Evolutionary conservation across 1,140 invertebrate genomes (phyloP).

Genomic region (Probaryconus sp.): DNA sequence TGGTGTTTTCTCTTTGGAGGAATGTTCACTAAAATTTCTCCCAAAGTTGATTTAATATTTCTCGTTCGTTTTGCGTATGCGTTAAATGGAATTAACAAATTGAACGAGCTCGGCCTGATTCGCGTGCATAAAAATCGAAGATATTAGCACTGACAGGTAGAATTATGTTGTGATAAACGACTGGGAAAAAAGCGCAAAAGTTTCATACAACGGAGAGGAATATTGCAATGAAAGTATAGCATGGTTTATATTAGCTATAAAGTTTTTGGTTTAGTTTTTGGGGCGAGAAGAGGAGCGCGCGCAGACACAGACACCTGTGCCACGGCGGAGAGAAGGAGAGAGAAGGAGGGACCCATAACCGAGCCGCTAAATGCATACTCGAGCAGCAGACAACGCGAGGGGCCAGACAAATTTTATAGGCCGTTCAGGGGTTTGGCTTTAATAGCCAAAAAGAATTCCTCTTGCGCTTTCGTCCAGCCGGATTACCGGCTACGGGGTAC

Average conservation of each 20-base stretch:
- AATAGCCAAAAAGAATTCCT: constrained; percentile 74
- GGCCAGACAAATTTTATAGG: constrained; percentile 78
- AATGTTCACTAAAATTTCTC: no score
- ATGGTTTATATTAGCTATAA: constrained; percentile 48
- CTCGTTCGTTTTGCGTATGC: background rate
- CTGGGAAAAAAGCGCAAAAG: constrained; percentile 7
- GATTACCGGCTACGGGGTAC: constrained; percentile 35
- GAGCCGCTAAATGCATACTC: constrained; percentile 71
- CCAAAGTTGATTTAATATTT: background rate
- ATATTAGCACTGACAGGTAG: constrained; percentile 15
- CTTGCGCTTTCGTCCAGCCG: constrained; percentile 42
- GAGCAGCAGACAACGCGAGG: constrained; percentile 74
- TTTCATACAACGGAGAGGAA: constrained; percentile 8
- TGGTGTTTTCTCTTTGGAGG: no score
- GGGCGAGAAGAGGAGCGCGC: constrained; percentile 6
- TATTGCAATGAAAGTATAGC: constrained; percentile 34
- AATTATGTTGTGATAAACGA: constrained; percentile 32
- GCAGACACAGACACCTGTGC: constrained; percentile 49
- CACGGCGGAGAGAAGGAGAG: constrained; percentile 11
- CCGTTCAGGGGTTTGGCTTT: constrained; percentile 74
- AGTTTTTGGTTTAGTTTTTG: constrained; percentile 39
- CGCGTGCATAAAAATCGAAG: background rate
- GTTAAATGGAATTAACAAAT: background rate
- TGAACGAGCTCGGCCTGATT: no score
- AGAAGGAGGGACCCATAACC: constrained; percentile 63